Conservation (phyloP, 2,888 invertebrate species). For the Poecilus cupreus region DNA sequence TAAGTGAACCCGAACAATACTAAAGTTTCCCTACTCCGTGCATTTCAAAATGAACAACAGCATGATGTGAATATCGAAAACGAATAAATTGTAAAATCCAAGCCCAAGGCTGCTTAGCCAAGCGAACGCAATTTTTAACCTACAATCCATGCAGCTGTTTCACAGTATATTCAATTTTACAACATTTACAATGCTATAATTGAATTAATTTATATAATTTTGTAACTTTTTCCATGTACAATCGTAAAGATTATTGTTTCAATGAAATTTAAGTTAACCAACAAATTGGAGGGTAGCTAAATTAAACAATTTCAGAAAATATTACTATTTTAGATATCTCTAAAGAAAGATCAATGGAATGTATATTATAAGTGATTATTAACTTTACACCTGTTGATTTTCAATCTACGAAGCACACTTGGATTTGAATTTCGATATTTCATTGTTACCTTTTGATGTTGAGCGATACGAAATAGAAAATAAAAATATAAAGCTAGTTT, state of each 20-base stretch:
- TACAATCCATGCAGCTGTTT: neutral
- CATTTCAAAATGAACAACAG: constrained; percentile 35
- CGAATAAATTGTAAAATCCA: constrained; percentile 8
- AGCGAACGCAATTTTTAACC: neutral
- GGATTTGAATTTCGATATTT: constrained; percentile 15
- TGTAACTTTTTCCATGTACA: too few relatives aligned
- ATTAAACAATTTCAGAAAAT: too few relatives aligned
- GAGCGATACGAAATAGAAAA: neutral
- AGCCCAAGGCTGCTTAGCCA: neutral
- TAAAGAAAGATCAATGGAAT: neutral
- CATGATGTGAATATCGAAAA: constrained; percentile 17
- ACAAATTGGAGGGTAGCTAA: too few relatives aligned
- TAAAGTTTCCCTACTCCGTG: neutral
- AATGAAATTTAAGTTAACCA: too few relatives aligned
- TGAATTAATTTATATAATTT: too few relatives aligned
- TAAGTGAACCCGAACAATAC: constrained; percentile 46
- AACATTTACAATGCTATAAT: too few relatives aligned
- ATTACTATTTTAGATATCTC: too few relatives aligned
- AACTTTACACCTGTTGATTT: constrained; percentile 15
- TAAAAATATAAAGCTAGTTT: too few relatives aligned
- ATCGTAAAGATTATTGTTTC: too few relatives aligned
- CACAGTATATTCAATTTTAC: too few relatives aligned
- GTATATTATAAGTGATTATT: constrained; percentile 4
- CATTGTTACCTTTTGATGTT: neutral
- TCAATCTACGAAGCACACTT: neutral